These are phyloP conservation scores for Heliconius ethilla DNA, from an alignment of 2,888 invertebrate genomes.

Conservation along the genomic window DNA sequence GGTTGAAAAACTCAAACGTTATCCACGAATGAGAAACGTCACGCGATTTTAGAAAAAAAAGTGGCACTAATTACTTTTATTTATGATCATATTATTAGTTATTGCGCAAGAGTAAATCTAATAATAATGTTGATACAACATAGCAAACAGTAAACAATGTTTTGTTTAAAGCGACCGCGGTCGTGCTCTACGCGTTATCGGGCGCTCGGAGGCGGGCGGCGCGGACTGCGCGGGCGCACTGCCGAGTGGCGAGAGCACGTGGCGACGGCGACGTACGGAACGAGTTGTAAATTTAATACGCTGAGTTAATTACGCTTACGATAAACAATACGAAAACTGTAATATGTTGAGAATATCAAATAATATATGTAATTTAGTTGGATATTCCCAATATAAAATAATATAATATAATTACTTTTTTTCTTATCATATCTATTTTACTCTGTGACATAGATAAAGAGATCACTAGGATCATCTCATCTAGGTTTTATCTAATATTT, in stretches of 20 bases:
- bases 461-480: not conserved
- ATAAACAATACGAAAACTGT: not conserved
- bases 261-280: conserved; percentile 35
- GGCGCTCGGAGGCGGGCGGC: conserved; percentile 32
- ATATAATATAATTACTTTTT: not conserved
- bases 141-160: conserved; percentile 35
- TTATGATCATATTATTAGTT: conserved; percentile 17
- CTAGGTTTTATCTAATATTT: too few species aligned
- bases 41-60: not conserved
- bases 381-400: not conserved
- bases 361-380: not conserved
- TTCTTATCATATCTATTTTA: not conserved
- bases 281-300: conserved; percentile 35
- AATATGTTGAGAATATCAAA: not conserved
- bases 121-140: conserved; percentile 25
- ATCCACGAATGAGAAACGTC: not conserved
- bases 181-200: conserved; percentile 44
- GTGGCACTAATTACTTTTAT: conserved; percentile 16
- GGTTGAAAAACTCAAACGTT: not conserved
- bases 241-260: not conserved
- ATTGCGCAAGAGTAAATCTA: conserved; percentile 22
- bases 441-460: not conserved
- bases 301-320: conserved; percentile 16
- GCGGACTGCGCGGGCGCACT: conserved; percentile 35
- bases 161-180: conserved; percentile 40